Evolutionary conservation across 92 coral and sea anemone genomes (phyloP).

Genomic region (Phenganax stokvisi): DNA sequence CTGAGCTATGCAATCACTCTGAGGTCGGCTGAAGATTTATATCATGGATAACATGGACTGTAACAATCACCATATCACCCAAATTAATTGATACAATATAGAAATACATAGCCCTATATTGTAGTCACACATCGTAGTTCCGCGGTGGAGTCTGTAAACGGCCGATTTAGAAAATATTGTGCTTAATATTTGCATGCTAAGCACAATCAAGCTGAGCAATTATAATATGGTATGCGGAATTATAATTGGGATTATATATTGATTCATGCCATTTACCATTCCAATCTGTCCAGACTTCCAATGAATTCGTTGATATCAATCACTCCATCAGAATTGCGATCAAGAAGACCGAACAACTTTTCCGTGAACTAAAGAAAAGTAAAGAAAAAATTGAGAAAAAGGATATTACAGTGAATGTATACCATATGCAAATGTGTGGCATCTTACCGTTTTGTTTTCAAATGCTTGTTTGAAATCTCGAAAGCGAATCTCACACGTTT

Average conservation of each 20-base stretch:
- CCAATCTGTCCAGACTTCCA: constrained; percentile 35
- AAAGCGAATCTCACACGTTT: constrained; percentile 83
- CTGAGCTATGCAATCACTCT: no score
- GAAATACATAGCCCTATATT: no score
- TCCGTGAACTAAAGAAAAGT: constrained; percentile 33
- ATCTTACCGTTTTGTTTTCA: constrained; percentile 29
- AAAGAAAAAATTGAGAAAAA: neutral
- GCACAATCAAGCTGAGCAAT: neutral
- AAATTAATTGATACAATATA: no score
- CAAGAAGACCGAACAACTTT: constrained; percentile 29
- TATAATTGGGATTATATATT: no score
- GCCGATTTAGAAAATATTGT: no score
- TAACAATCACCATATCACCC: no score
- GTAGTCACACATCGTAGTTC: no score
- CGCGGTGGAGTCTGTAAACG: no score
- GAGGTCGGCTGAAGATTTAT: no score
- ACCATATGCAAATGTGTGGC: neutral
- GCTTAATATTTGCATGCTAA: no score
- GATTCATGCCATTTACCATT: constrained; percentile 14
- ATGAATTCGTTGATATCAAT: constrained; percentile 40
- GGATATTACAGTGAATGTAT: neutral
- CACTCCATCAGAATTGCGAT: constrained; percentile 36
- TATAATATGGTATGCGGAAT: neutral
- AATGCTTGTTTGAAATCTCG: constrained; percentile 45
- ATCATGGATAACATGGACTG: no score